phyloP scores from a whole-genome alignment of 2,113 vertebrate genomes.

The Aleadryas rufinucha region DNA sequence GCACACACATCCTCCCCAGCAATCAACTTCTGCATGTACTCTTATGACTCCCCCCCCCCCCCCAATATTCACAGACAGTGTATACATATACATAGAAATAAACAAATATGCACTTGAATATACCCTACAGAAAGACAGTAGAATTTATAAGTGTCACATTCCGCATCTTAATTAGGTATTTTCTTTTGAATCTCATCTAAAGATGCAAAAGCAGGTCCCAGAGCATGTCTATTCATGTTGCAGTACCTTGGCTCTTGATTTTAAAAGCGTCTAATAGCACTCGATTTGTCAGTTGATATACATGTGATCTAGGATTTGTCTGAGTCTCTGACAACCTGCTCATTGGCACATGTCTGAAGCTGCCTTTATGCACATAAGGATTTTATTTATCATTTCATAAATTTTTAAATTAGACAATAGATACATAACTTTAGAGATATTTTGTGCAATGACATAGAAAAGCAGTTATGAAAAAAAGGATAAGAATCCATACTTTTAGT shows the following conservation, averaged over 20 bases:
- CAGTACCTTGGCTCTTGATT: background rate
- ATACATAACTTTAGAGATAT: background rate
- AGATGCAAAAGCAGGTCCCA: background rate
- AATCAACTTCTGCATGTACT: background rate
- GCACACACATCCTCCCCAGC: background rate
- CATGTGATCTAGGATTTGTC: background rate
- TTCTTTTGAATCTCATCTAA: background rate
- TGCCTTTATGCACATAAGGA: background rate
- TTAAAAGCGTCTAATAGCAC: background rate
- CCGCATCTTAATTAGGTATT: background rate
- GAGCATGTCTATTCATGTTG: background rate
- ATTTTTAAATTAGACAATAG: background rate
- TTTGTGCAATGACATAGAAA: constrained; percentile 14
- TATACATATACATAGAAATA: background rate
- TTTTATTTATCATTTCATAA: constrained; percentile 5
- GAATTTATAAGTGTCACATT: background rate
- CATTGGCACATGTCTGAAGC: background rate
- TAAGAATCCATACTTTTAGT: constrained; percentile 23
- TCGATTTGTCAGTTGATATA: background rate
- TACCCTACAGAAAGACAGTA: background rate
- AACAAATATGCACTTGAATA: background rate
- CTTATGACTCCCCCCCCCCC: background rate
- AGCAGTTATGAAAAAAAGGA: constrained; percentile 10
- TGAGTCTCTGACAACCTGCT: background rate
- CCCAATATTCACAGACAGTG: background rate